Percentiles rank a stretch among this genome's conserved stretches.
These are phyloP conservation scores for Phthorimaea operculella DNA, from an alignment of 1,140 invertebrate species.

Conservation along the genomic window DNA sequence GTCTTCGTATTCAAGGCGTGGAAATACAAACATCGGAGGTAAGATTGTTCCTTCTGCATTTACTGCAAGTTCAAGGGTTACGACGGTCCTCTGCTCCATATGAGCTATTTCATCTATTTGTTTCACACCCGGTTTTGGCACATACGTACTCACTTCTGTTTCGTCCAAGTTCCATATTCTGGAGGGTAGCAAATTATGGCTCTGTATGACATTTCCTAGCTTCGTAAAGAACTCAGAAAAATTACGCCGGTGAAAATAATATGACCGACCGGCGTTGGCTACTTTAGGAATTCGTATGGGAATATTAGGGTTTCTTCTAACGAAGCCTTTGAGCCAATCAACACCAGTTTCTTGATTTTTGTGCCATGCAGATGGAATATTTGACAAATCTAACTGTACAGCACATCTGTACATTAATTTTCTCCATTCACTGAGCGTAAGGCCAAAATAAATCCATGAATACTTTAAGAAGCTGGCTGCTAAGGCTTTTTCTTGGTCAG, in stretches of 20 bases:
- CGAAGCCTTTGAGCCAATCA: background rate
- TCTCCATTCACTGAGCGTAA: background rate
- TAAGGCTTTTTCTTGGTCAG: constrained; percentile 6
- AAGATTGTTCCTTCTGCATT: constrained; percentile 37
- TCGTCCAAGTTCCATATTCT: constrained; percentile 38
- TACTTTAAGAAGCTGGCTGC: constrained; percentile 7
- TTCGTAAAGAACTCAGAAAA: background rate
- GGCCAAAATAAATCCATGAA: constrained; percentile 1
- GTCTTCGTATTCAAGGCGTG: constrained; percentile 32
- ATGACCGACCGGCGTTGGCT: background rate
- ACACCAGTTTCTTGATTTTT: background rate
- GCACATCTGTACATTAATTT: background rate
- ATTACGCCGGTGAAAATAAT: background rate
- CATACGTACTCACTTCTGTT: constrained; percentile 26
- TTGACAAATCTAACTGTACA: background rate
- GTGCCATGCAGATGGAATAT: background rate
- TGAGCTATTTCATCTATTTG: constrained; percentile 32
- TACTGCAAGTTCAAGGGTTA: constrained; percentile 35
- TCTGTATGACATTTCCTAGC: constrained; percentile 11
- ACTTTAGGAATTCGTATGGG: background rate
- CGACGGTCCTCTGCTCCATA: constrained; percentile 40
- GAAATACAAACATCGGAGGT: constrained; percentile 52
- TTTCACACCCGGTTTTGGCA: constrained; percentile 32
- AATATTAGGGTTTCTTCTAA: background rate
- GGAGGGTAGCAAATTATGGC: constrained; percentile 15